Evolutionary conservation across 1,140 invertebrate genomes (phyloP).

Genomic region (Microplitis demolitor): DNA sequence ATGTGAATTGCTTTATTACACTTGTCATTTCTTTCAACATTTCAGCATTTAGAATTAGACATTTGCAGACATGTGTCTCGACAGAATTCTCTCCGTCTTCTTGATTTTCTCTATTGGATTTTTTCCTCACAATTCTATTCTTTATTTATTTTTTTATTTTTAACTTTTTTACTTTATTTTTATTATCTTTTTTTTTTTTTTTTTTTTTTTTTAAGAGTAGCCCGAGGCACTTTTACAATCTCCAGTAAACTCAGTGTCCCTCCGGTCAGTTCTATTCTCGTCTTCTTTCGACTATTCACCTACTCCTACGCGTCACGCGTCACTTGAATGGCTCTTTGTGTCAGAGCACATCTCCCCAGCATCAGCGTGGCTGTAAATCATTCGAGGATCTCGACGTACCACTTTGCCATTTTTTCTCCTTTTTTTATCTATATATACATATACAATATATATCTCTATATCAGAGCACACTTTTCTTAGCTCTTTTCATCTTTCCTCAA

Average conservation of each 20-base stretch:
- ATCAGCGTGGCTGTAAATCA: constrained; percentile 18
- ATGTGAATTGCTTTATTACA: no score
- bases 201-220: neutral
- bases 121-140: neutral
- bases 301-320: constrained; percentile 25
- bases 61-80: no score
- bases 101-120: neutral
- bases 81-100: no score
- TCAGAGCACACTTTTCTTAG: neutral
- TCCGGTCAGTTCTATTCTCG: constrained; percentile 22
- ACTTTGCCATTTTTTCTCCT: constrained; percentile 14
- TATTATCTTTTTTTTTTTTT: neutral
- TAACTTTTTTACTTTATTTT: neutral
- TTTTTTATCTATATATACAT: neutral
- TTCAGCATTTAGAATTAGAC: no score
- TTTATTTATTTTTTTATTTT: neutral
- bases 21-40: no score
- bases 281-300: constrained; percentile 22
- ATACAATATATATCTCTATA: neutral
- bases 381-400: constrained; percentile 9
- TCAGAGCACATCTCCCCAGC: neutral
- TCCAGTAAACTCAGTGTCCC: neutral
- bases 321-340: constrained; percentile 26
- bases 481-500: neutral
- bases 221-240: neutral